Percentiles rank a stretch among this genome's conserved stretches.
Evolutionary conservation across 2,797 vertebrate species (phyloP).

Genomic region (Tapirus indicus): DNA sequence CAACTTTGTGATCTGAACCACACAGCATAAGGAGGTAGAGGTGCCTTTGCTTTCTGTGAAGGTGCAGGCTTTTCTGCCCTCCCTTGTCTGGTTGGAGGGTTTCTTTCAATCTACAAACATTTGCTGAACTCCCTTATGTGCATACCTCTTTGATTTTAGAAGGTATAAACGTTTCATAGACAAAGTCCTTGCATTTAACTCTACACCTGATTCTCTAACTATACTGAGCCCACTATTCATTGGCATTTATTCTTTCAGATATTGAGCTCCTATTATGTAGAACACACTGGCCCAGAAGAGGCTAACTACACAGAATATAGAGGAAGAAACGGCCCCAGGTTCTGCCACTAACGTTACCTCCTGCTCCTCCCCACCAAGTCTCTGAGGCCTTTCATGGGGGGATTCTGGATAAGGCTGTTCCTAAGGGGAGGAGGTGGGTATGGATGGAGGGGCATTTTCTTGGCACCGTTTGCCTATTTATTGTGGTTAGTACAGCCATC

Average conservation of each 20-base stretch:
- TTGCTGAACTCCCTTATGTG: background rate
- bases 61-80: background rate
- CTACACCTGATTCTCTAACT: background rate
- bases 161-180: background rate
- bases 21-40: background rate
- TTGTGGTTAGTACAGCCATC: background rate
- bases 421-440: background rate
- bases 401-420: background rate
- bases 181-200: background rate
- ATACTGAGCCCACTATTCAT: background rate
- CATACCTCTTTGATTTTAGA: background rate
- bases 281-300: background rate
- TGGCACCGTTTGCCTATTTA: background rate
- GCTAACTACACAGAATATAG: background rate
- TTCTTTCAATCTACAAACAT: background rate
- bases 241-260: background rate
- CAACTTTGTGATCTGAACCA: background rate
- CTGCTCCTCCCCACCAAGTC: background rate
- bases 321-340: background rate
- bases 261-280: background rate
- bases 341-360: background rate
- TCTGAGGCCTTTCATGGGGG: background rate
- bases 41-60: background rate
- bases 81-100: background rate
- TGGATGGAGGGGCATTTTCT: background rate